phyloP scores from a whole-genome alignment of 1,140 invertebrate species.

The Gryon sp. region DNA sequence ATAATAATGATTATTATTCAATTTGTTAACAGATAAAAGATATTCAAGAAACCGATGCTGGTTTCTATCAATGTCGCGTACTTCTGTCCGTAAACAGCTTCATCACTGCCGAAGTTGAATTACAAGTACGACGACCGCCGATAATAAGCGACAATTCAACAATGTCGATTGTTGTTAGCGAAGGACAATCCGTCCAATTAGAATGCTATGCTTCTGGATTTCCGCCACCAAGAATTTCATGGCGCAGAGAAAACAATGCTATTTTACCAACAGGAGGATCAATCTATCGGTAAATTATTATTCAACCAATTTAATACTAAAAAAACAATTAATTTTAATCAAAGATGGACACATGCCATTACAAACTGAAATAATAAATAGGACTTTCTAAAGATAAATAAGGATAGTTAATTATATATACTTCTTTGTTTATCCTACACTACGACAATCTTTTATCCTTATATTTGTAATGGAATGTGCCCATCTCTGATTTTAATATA shows the following conservation, averaged over 20 bases:
- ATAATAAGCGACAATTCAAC: constrained; percentile 96
- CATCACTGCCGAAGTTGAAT: constrained; percentile 89
- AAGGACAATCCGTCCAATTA: constrained; percentile 88
- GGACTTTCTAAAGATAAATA: too few species aligned
- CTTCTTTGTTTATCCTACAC: too few species aligned
- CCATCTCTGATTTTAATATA: too few species aligned
- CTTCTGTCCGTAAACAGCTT: constrained; percentile 88
- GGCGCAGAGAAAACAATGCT: constrained; percentile 95
- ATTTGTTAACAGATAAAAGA: constrained; percentile 89
- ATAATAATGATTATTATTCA: not conserved
- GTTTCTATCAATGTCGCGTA: constrained; percentile 92
- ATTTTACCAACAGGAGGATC: constrained; percentile 93
- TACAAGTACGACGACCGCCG: constrained; percentile 91
- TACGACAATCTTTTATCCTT: too few species aligned
- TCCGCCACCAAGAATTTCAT: constrained; percentile 90
- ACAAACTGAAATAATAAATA: too few species aligned
- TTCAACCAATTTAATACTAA: too few species aligned
- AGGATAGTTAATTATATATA: too few species aligned
- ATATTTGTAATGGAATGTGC: too few species aligned
- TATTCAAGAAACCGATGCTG: constrained; percentile 95
- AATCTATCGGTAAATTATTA: constrained; percentile 83
- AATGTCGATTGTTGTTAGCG: constrained; percentile 89
- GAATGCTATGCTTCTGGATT: constrained; percentile 93
- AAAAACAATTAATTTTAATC: too few species aligned
- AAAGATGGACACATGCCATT: too few species aligned